Evolutionary conservation across 2,888 invertebrate species (phyloP).

Genomic region (Torymus tubicola): DNA sequence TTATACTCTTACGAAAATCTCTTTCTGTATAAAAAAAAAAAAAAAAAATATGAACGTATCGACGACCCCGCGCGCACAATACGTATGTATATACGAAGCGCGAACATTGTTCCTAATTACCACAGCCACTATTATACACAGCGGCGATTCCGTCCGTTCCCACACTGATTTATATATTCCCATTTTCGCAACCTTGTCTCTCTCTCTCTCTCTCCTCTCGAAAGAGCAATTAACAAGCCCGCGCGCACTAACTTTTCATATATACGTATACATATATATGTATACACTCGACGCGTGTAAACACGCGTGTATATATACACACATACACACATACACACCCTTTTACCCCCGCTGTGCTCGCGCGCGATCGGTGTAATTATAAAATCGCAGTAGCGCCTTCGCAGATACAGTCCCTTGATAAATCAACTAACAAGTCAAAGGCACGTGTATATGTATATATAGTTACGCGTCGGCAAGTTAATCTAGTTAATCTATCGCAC

Average conservation of each 20-base stretch:
- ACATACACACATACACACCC: not conserved
- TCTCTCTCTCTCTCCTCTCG: not conserved
- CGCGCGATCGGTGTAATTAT: conserved; percentile 38
- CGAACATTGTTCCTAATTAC: conserved; percentile 51
- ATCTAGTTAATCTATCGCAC: conserved; percentile 75
- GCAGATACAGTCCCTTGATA: conserved; percentile 73
- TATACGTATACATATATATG: not conserved
- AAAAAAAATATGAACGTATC: conserved; percentile 3
- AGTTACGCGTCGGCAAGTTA: conserved; percentile 63
- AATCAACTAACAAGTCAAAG: conserved; percentile 72
- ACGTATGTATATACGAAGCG: not conserved
- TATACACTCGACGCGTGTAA: not conserved
- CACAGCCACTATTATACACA: no score
- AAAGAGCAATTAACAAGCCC: conserved; percentile 50
- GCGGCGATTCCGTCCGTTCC: conserved; percentile 40
- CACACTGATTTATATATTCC: conserved; percentile 36
- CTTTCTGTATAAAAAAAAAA: not conserved
- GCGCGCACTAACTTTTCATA: not conserved
- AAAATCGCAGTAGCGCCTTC: no score
- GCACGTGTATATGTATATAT: no score
- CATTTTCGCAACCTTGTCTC: conserved; percentile 48
- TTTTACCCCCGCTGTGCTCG: no score
- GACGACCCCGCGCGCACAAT: not conserved
- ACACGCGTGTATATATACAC: not conserved
- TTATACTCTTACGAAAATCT: no score